Percentiles rank a stretch among this genome's conserved stretches.
These are phyloP conservation scores for Triops cancriformis DNA, from an alignment of 1,140 invertebrate species.

Conservation along the genomic window DNA sequence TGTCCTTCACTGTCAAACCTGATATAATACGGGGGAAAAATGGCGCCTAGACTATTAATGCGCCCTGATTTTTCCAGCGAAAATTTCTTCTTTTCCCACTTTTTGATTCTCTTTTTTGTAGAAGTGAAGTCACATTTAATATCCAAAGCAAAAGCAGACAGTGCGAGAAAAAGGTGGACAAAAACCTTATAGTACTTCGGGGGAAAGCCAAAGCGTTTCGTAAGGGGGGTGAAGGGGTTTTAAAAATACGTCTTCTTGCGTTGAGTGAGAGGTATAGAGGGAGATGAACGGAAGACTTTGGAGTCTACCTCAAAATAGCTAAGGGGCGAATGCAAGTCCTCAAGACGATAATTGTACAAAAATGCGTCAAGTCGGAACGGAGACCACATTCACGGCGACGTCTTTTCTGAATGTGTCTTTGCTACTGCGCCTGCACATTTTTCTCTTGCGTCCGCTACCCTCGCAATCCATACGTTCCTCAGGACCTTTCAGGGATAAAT, in stretches of 20 bases:
- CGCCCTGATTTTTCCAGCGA: no score
- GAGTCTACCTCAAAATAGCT: background rate
- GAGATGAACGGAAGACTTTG: no score
- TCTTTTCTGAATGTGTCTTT: background rate
- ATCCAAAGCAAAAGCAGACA: background rate
- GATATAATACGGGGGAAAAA: no score
- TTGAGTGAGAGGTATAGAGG: background rate
- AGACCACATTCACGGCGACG: background rate
- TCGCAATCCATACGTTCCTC: background rate
- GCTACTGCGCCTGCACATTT: background rate
- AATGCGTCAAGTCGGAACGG: background rate
- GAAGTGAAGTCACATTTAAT: no score
- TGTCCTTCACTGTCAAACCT: no score
- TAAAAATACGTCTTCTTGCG: constrained; percentile 6
- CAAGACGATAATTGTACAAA: background rate
- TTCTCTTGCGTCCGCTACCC: background rate
- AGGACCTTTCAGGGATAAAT: background rate
- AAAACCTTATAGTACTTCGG: background rate
- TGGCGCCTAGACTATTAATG: no score
- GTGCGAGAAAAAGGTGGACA: background rate
- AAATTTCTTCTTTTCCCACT: no score
- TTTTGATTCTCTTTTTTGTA: no score
- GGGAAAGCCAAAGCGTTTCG: background rate
- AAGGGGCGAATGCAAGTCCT: background rate
- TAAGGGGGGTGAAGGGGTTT: background rate